Percentiles rank a stretch among this genome's conserved stretches.
phyloP scores from a whole-genome alignment of 2,888 invertebrate genomes.

The Dimorphilus gyrociliatus region DNA sequence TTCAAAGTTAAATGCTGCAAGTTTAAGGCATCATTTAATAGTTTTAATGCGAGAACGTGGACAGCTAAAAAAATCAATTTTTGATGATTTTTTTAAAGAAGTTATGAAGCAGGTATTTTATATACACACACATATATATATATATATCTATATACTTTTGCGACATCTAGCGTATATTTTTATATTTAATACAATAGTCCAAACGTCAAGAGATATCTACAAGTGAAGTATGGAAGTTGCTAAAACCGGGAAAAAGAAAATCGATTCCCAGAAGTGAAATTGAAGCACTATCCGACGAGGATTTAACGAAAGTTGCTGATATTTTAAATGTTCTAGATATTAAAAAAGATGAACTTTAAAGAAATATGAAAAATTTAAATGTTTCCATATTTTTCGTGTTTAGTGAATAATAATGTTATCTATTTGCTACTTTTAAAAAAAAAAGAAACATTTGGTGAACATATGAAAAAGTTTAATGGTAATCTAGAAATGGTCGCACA shows the following conservation, averaged over 20 bases:
- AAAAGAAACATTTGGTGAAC: too few relatives aligned
- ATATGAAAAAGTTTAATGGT: too few relatives aligned
- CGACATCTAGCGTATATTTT: too few relatives aligned
- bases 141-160: too few relatives aligned
- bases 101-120: slow-evolving; percentile 16
- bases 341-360: slow-evolving; percentile 14
- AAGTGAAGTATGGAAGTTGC: slow-evolving; percentile 9
- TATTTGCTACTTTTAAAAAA: too few relatives aligned
- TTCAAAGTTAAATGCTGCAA: slow-evolving; percentile 13
- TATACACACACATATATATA: too few relatives aligned
- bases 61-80: slow-evolving; percentile 15
- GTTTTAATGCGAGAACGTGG: slow-evolving; percentile 16
- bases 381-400: too few relatives aligned
- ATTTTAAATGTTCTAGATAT: slow-evolving; percentile 14
- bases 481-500: too few relatives aligned
- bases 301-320: slow-evolving; percentile 13
- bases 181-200: slow-evolving; percentile 1
- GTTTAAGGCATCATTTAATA: slow-evolving; percentile 14
- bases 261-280: slow-evolving; percentile 15
- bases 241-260: slow-evolving; percentile 9
- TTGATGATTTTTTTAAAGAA: slow-evolving; percentile 21
- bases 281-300: slow-evolving; percentile 9
- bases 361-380: too few relatives aligned
- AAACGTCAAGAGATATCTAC: slow-evolving; percentile 3
- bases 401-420: too few relatives aligned